phyloP scores from a whole-genome alignment of 2,113 vertebrate species.

The Callionymus lyra region DNA sequence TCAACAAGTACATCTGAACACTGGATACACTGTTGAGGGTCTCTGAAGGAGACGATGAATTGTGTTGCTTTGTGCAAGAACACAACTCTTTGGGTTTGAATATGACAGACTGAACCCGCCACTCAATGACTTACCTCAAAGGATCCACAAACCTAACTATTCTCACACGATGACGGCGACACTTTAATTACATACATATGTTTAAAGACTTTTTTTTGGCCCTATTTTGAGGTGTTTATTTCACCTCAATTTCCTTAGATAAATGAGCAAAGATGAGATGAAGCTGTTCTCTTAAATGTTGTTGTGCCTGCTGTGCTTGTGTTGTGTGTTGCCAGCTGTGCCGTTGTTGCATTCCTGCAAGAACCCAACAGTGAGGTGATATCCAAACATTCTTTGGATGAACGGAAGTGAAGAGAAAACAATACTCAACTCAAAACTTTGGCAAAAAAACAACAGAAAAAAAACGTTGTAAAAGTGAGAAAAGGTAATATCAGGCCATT shows the following conservation, averaged over 20 bases:
- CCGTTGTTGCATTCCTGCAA: slow-evolving; percentile 21
- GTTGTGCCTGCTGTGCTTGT: slow-evolving; percentile 14
- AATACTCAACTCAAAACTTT: slow-evolving; percentile 16
- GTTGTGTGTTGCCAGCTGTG: slow-evolving; percentile 16
- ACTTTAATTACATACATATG: not conserved
- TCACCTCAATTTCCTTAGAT: too few species aligned
- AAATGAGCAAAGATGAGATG: not conserved
- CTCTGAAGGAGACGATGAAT: too few species aligned
- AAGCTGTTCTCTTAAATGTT: slow-evolving; percentile 57
- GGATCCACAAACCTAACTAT: slow-evolving; percentile 55
- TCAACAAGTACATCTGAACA: too few species aligned
- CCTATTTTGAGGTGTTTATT: too few species aligned
- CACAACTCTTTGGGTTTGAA: slow-evolving; percentile 1
- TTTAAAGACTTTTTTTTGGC: too few species aligned
- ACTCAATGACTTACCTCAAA: slow-evolving; percentile 85
- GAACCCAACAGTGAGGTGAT: slow-evolving; percentile 13
- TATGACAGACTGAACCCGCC: slow-evolving; percentile 76
- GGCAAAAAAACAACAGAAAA: slow-evolving; percentile 37
- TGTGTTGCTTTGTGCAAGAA: too few species aligned
- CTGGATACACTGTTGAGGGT: too few species aligned
- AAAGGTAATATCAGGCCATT: slow-evolving; percentile 62
- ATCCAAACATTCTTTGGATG: slow-evolving; percentile 30
- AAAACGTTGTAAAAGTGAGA: slow-evolving; percentile 42
- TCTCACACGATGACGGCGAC: slow-evolving; percentile 13
- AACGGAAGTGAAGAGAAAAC: slow-evolving; percentile 13